Evolutionary conservation across 2,113 vertebrate species (phyloP), one percentile per base, ranked within the genome.

Genomic region (Nesoenas mayeri): DNA sequence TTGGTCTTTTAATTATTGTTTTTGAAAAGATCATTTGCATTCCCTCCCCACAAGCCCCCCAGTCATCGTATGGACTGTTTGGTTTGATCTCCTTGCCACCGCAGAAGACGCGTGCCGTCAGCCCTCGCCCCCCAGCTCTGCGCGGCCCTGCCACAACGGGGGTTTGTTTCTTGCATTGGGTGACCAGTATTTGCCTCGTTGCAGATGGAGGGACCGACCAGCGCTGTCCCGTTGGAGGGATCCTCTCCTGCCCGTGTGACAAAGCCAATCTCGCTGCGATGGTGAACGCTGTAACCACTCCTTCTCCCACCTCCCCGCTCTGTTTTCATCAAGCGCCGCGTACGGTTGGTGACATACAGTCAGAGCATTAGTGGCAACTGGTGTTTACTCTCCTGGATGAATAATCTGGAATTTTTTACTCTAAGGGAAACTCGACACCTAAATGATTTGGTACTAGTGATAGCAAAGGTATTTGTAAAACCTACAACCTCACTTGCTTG

Each of bases 21-120:
- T 69, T 91, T 67, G 92, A 89, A 86, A 93, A 95, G 88, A 75
- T 92, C 67, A 47, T 94, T 91, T 95, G 88, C 84, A 89, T 93
- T 92, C 88, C 82, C 56, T 7, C 26, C 10, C 14, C 7, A 17
- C 17, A 38, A 70, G 50, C 57, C 32, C 80, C 87, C 77, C 65
- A 14, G 67, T 80, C 90, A 44, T 24, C 90, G 32, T 5, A 60
- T 65, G 94, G 79, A 24, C 44, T 21, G 26, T 36, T 34, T 50
- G 47, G 8, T 17, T 58, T 77, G 66, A 42, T 60, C 51, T 89
- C 50, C 81, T 56, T 51, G 6, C 71, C 56, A 16, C 80, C 28
- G 34, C 34, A 18, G 89, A 87, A 78, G 66, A 53, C 79, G 11
- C 0, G 4, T 71, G 83, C 69, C 77, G n/a, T 31, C 82, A 90